phyloP scores from a whole-genome alignment of 2,113 vertebrate species.

The Tupaia chinensis region DNA sequence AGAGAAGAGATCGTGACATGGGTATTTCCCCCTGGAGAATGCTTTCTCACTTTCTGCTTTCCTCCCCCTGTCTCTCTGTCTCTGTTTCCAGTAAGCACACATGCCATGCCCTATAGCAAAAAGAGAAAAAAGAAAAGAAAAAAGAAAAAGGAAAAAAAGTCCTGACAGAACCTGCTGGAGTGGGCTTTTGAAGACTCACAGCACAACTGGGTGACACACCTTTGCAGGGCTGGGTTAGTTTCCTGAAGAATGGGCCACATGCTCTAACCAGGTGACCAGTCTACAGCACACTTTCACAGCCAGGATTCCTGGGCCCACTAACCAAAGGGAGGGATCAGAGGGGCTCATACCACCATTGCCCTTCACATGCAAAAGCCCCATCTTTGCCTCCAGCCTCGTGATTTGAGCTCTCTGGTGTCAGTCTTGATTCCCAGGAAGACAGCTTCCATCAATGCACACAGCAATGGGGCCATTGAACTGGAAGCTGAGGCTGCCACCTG shows the following conservation, averaged over 20 bases:
- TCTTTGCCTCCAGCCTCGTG: background rate
- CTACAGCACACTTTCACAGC: background rate
- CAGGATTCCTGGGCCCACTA: background rate
- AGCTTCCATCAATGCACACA: background rate
- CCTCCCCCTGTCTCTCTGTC: no score
- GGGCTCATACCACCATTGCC: background rate
- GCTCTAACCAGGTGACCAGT: background rate
- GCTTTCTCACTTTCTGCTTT: no score
- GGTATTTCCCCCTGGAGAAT: no score
- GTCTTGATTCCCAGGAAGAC: background rate
- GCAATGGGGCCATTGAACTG: background rate
- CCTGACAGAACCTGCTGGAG: background rate
- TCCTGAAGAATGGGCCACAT: background rate
- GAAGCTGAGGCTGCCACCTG: background rate
- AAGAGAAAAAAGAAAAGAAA: no score
- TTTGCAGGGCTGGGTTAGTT: background rate
- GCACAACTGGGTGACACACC: background rate
- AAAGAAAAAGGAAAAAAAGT: background rate
- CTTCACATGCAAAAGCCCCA: background rate
- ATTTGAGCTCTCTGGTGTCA: background rate
- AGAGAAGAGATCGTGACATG: no score
- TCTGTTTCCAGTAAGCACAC: no score
- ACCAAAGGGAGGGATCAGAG: background rate
- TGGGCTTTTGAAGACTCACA: background rate
- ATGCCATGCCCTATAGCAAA: no score